These are phyloP conservation scores for Chiridota heheva DNA, from an alignment of 35 echinoderm and acorn worm genomes.

Conservation along the genomic window DNA sequence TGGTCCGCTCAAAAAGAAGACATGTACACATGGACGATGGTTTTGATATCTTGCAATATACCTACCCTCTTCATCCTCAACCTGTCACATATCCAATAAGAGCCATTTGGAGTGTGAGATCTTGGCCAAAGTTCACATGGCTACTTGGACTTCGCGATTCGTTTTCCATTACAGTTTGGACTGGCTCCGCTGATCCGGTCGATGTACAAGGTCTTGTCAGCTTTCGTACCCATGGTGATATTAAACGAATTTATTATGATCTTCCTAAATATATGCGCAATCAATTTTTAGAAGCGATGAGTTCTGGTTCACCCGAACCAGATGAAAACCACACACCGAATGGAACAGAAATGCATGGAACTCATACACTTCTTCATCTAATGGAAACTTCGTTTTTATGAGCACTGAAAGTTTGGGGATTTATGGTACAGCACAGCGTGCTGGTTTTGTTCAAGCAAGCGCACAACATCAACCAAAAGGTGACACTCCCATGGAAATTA, in stretches of 20 bases:
- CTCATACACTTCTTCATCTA: background rate
- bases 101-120: slow-evolving; percentile 44
- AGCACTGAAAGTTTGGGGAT: slow-evolving; percentile 36
- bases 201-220: slow-evolving; percentile 50
- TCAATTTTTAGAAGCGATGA: slow-evolving; percentile 31
- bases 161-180: slow-evolving; percentile 75
- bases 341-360: slow-evolving; percentile 32
- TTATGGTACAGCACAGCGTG: background rate
- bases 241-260: slow-evolving; percentile 49
- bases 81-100: slow-evolving; percentile 74
- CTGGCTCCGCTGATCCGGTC: slow-evolving; percentile 29
- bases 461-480: background rate
- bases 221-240: slow-evolving; percentile 55
- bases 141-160: slow-evolving; percentile 54
- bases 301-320: background rate
- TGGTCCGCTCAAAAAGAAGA: background rate
- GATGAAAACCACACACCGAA: slow-evolving; percentile 10
- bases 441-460: slow-evolving; percentile 11
- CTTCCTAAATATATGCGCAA: slow-evolving; percentile 27
- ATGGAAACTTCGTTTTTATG: slow-evolving; percentile 23
- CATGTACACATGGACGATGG: slow-evolving; percentile 72
- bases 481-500: background rate
- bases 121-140: slow-evolving; percentile 66
- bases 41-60: slow-evolving; percentile 58
- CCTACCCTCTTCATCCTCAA: slow-evolving; percentile 50